Evolutionary conservation across 30 jellyfish, hydroid and myxozoan genomes (phyloP), one percentile per base, ranked within the genome.

Genomic region (Aurelia sp.): DNA sequence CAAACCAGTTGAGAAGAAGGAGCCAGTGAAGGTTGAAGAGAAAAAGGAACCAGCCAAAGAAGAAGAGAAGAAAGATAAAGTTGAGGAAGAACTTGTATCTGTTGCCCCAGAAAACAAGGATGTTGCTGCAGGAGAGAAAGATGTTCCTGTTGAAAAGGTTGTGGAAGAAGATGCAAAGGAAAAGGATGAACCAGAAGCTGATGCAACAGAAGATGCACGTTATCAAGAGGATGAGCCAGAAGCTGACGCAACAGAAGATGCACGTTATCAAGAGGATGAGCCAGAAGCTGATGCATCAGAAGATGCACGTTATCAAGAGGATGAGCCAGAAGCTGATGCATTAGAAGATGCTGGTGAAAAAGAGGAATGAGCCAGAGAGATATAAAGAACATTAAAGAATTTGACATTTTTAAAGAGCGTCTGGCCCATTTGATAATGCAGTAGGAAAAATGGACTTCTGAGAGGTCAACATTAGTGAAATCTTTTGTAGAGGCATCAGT

Each of bases 1-100:
- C 16, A 53, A 69, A 20, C 60, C 40, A 8, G 66, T 52, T 72
- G 84, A 44, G 20, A 75, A 75, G 86, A 75, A 75, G 60, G 86
- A 75, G 13, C 60, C 60, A 69, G 81, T 69, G 31, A 41, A 69
- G 30, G 81, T 24, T 4, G 63, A 11, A 13, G 62, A 69, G 30
- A 41, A 69, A 20, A 58, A 69, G 11, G 33, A 44, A 8, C 55
- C 55, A 44, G 55, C 7, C 15, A 44, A 44, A 16, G 55, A 1
- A 2, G 68, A 61, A 13, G 71, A 69, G 80, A 60, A 69, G 62
- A 58, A 58, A 2, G 80, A n/a, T 17, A 38, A 69, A 33, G 80
- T 44, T 44, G 55, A 44, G 15, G 55, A 44, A 44, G 55, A 44
- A 44, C 55, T 44, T 44, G 55, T 16, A 8, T 44, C 55, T 13